phyloP scores from a whole-genome alignment of 2,888 invertebrate species.

The Anodontia alba region DNA sequence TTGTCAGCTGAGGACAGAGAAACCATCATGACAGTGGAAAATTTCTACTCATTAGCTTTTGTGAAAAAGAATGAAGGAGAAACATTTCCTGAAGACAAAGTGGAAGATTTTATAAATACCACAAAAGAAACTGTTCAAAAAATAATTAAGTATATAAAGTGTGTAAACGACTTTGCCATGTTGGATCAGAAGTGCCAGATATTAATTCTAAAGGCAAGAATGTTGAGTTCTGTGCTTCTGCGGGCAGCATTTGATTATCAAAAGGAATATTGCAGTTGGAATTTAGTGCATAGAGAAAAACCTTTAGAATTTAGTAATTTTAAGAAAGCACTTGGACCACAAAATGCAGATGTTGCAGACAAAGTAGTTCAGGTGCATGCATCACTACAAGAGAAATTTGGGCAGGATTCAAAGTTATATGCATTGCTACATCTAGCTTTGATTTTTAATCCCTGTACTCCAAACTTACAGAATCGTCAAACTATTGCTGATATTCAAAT shows the following conservation, averaged over 20 bases:
- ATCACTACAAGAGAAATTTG: too few species aligned
- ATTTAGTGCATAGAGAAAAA: neutral
- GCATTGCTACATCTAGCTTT: slow-evolving; percentile 95
- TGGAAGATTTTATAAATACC: neutral
- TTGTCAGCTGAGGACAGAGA: neutral
- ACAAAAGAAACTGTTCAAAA: neutral
- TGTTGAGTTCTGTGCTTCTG: neutral
- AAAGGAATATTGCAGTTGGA: neutral
- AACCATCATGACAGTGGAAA: neutral
- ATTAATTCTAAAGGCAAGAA: neutral
- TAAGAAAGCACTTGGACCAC: too few species aligned
- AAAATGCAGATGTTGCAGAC: too few species aligned
- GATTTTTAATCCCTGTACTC: slow-evolving; percentile 96
- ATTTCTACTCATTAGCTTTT: neutral
- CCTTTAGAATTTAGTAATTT: neutral
- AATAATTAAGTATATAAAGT: neutral
- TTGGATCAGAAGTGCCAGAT: neutral
- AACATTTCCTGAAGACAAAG: neutral
- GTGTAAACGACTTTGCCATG: neutral
- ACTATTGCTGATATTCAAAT: slow-evolving; percentile 79
- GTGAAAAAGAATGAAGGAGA: neutral
- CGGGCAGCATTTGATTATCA: neutral
- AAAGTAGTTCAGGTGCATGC: too few species aligned
- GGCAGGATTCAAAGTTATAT: slow-evolving; percentile 93
- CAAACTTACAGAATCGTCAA: slow-evolving; percentile 91